Conservation (phyloP, 2,888 invertebrate genomes). For the Pammene fasciana region DNA sequence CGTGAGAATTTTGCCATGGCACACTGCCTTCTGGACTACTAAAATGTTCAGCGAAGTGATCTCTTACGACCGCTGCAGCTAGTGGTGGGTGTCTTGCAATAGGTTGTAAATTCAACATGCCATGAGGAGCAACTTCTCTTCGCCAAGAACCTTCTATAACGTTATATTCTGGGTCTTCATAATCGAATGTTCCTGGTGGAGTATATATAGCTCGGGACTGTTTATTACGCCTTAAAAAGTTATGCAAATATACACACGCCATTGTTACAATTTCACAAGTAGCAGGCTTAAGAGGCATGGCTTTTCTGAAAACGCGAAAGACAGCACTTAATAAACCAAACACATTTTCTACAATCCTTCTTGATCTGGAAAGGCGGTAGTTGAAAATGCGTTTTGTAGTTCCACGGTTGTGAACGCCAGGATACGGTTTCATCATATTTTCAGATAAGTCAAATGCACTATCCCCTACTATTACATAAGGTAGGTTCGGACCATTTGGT, state of each 20-base stretch:
- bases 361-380: constrained; percentile 46
- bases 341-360: constrained; percentile 47
- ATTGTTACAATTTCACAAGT: constrained; percentile 48
- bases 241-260: constrained; percentile 48
- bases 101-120: constrained; percentile 20
- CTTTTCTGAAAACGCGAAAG: constrained; percentile 44
- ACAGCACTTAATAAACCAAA: constrained; percentile 39
- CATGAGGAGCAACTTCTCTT: constrained; percentile 15
- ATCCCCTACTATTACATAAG: constrained; percentile 53
- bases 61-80: constrained; percentile 35
- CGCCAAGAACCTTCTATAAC: constrained; percentile 35
- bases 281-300: constrained; percentile 47
- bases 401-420: constrained; percentile 45
- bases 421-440: constrained; percentile 49
- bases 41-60: constrained; percentile 42
- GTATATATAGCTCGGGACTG: constrained; percentile 41
- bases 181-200: constrained; percentile 44
- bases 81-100: constrained; percentile 18
- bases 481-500: constrained; percentile 46
- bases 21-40: constrained; percentile 42
- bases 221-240: constrained; percentile 42
- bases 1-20: constrained; percentile 42
- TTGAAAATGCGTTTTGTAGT: constrained; percentile 45
- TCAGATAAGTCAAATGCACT: constrained; percentile 51
- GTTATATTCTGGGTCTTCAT: constrained; percentile 42